These are phyloP conservation scores for Cettia cetti DNA, from an alignment of 2,113 vertebrate genomes.

Conservation along the genomic window DNA sequence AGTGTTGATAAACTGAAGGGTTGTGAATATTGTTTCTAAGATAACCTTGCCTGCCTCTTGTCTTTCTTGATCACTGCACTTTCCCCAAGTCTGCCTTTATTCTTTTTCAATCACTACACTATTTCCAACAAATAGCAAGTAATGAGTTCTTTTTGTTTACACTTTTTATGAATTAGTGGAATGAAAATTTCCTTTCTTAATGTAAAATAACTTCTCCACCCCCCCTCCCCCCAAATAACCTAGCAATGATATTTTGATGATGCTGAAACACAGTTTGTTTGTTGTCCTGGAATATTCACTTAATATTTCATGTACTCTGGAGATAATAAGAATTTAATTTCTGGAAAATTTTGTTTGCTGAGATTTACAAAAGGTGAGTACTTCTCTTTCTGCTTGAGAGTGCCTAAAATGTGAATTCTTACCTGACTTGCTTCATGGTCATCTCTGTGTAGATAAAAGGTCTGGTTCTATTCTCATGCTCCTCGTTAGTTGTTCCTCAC, in stretches of 20 bases:
- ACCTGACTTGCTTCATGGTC: not conserved
- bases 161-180: not conserved
- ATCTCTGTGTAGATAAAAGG: not conserved
- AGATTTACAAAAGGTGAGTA: not conserved
- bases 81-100: not conserved
- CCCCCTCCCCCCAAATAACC: not conserved
- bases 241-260: rapidly evolving
- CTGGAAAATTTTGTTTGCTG: not conserved
- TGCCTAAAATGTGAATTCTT: not conserved
- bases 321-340: not conserved
- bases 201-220: not conserved
- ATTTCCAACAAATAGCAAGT: not conserved
- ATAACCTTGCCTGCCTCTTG: not conserved
- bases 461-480: not conserved
- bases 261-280: not conserved
- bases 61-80: not conserved
- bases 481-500: not conserved
- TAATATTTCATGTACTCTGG: not conserved
- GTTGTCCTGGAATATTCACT: not conserved
- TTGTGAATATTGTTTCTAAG: not conserved
- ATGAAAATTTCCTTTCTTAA: not conserved
- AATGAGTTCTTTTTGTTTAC: not conserved
- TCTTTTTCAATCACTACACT: not conserved
- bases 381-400: not conserved
- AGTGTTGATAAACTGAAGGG: not conserved